These are phyloP conservation scores for Drosophila asahinai DNA, from an alignment of 1,140 invertebrate genomes.

Conservation along the genomic window DNA sequence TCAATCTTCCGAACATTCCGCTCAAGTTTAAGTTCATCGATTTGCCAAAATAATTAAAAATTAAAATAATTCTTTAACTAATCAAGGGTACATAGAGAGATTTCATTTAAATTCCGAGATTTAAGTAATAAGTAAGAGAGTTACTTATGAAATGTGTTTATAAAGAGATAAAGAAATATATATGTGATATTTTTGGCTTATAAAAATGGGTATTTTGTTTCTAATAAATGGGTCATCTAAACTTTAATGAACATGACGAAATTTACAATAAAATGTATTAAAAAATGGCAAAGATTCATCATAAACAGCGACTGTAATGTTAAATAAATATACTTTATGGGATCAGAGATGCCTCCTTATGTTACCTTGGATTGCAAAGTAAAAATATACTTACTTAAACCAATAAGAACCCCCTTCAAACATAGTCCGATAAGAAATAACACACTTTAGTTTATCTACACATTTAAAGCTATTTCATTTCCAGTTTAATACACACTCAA, in stretches of 20 bases:
- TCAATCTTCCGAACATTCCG: slow-evolving; percentile 72
- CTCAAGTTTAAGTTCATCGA: slow-evolving; percentile 77
- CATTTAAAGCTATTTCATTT: slow-evolving; percentile 79
- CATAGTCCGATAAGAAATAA: not conserved
- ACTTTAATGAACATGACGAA: too few species aligned
- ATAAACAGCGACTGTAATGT: too few species aligned
- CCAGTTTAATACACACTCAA: slow-evolving; percentile 64
- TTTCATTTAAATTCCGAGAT: too few species aligned
- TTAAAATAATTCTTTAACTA: too few species aligned
- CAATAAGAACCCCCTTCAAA: not conserved
- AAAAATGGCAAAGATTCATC: too few species aligned
- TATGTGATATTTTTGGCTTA: not conserved
- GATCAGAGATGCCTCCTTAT: too few species aligned
- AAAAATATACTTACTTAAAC: not conserved
- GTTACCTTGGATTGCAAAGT: not conserved
- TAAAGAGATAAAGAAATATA: not conserved
- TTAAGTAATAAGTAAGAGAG: not conserved
- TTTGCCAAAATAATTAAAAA: slow-evolving; percentile 35
- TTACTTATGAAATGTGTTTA: not conserved
- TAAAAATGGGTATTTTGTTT: not conserved
- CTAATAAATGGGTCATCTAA: too few species aligned
- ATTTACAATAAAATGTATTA: too few species aligned
- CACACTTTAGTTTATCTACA: slow-evolving; percentile 48
- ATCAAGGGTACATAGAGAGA: not conserved
- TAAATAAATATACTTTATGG: too few species aligned